phyloP scores from a whole-genome alignment of 2,113 vertebrate genomes.

The Crocuta crocuta region DNA sequence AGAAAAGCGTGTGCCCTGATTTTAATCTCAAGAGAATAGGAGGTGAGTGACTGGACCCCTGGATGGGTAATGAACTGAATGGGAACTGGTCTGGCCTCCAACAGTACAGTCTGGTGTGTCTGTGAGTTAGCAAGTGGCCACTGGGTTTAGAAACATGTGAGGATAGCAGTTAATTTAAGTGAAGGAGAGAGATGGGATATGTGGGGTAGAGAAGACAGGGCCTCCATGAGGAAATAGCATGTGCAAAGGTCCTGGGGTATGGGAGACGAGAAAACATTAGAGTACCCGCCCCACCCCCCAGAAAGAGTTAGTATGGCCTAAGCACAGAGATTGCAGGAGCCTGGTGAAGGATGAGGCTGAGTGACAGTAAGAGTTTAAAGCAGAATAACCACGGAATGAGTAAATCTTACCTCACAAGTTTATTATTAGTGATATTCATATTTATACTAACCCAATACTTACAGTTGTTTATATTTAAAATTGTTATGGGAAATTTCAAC shows the following conservation, averaged over 20 bases:
- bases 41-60: not conserved
- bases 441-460: not conserved
- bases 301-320: not conserved
- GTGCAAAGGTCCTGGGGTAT: not conserved
- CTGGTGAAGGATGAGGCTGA: not conserved
- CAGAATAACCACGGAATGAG: not conserved
- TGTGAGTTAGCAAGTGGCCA: not conserved
- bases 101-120: not conserved
- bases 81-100: not conserved
- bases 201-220: not conserved
- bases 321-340: not conserved
- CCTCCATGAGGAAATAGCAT: not conserved
- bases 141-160: not conserved
- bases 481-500: not conserved
- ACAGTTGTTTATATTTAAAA: not conserved
- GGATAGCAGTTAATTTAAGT: not conserved
- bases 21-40: not conserved
- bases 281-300: accelerated
- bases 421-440: not conserved
- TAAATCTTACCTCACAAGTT: not conserved
- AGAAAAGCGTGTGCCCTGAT: not conserved
- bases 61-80: not conserved
- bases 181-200: not conserved
- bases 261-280: not conserved
- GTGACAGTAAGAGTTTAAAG: not conserved